Conservation (phyloP, 2,797 vertebrate genomes). For the Tachyglossus aculeatus region DNA sequence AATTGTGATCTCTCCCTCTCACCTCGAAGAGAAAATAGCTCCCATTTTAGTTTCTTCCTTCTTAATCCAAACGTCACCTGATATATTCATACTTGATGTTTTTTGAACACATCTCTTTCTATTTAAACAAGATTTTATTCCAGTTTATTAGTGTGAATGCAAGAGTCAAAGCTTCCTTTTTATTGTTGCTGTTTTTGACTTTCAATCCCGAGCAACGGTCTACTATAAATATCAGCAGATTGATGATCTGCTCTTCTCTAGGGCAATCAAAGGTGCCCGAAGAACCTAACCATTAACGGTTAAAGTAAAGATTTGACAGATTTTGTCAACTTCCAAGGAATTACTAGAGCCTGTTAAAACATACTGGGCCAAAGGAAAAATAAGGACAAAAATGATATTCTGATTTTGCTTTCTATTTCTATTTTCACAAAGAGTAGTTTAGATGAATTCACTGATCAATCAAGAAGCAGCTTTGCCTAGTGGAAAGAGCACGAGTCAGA, state of each 20-base stretch:
- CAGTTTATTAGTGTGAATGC: neutral
- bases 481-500: no score
- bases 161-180: neutral
- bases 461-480: no score
- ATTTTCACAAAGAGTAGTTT: no score
- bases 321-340: no score
- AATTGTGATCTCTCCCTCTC: neutral
- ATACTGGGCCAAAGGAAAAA: no score
- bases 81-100: conserved; percentile 9
- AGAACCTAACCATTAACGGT: no score
- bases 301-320: no score
- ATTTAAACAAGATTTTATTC: conserved; percentile 14
- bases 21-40: neutral
- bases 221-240: neutral
- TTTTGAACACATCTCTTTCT: neutral
- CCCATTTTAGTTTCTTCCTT: neutral
- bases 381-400: no score
- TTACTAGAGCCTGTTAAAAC: no score
- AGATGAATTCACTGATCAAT: no score
- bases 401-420: no score
- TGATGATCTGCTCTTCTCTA: neutral
- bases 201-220: neutral
- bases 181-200: neutral
- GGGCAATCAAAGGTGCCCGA: neutral
- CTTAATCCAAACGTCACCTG: conserved; percentile 15